Evolutionary conservation across 2,113 vertebrate species (phyloP).

Genomic region (Columba livia): DNA sequence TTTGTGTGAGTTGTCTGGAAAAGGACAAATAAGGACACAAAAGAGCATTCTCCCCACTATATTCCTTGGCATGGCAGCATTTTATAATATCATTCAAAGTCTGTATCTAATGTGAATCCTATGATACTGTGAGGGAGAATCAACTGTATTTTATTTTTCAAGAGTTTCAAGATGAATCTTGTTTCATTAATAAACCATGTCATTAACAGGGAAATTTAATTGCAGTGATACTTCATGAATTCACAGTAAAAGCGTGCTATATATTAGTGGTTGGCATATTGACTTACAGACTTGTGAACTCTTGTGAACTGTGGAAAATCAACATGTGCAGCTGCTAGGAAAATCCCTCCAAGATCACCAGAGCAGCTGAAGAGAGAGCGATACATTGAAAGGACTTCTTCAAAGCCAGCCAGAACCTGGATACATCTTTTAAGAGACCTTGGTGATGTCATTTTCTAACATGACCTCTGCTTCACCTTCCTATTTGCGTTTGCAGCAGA

Average conservation of each 20-base stretch:
- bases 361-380: not conserved
- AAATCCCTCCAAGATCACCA: constrained; percentile 7
- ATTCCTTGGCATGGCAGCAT: not conserved
- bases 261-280: constrained; percentile 11
- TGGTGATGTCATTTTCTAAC: not conserved
- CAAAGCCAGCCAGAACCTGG: not conserved
- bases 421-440: not conserved
- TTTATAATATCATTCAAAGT: constrained; percentile 19
- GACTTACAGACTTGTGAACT: not conserved
- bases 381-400: not conserved
- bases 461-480: not conserved
- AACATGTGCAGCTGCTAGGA: not conserved
- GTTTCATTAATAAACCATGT: constrained; percentile 59
- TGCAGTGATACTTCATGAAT: constrained; percentile 38
- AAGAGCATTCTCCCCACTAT: not conserved
- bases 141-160: constrained; percentile 32
- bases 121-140: not conserved
- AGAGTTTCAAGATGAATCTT: constrained; percentile 8
- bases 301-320: not conserved
- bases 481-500: not conserved
- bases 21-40: not conserved
- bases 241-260: constrained; percentile 12
- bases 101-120: not conserved
- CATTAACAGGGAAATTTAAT: constrained; percentile 46
- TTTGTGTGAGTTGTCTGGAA: not conserved